Conservation (phyloP, 2,113 vertebrate genomes). For the Scolopax mira region DNA sequence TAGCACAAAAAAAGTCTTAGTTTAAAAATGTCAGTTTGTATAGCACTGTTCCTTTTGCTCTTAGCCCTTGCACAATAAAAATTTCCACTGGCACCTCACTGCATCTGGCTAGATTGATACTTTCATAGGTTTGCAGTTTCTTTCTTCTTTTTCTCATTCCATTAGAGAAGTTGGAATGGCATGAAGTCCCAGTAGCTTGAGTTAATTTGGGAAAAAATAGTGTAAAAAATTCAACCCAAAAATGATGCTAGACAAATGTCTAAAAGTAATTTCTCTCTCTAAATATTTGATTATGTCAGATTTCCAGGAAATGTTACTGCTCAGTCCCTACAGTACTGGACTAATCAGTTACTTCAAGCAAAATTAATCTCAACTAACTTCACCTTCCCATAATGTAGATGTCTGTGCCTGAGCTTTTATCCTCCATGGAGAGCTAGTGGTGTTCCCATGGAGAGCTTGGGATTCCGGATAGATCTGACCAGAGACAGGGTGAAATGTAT, state of each 20-base stretch:
- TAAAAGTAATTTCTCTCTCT: neutral
- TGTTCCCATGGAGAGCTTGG: accelerated
- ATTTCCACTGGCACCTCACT: neutral
- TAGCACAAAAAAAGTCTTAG: neutral
- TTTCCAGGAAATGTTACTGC: neutral
- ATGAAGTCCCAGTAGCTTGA: neutral
- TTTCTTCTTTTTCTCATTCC: neutral
- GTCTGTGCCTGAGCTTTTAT: neutral
- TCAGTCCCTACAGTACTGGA: neutral
- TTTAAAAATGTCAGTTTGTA: neutral
- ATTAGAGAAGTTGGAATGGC: neutral
- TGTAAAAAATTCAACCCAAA: conserved; percentile 10
- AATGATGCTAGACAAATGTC: conserved; percentile 17
- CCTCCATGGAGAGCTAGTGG: neutral
- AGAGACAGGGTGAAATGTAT: neutral
- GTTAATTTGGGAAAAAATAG: conserved; percentile 13
- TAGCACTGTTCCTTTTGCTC: neutral
- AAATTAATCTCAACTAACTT: neutral
- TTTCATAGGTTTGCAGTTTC: neutral
- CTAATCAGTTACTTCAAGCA: neutral
- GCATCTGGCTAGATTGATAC: neutral
- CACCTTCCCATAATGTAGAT: neutral
- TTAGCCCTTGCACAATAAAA: neutral
- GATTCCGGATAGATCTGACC: neutral
- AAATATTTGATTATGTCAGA: neutral